Conservation (phyloP, 1,140 invertebrate species). For the Leptinotarsa defecta region DNA sequence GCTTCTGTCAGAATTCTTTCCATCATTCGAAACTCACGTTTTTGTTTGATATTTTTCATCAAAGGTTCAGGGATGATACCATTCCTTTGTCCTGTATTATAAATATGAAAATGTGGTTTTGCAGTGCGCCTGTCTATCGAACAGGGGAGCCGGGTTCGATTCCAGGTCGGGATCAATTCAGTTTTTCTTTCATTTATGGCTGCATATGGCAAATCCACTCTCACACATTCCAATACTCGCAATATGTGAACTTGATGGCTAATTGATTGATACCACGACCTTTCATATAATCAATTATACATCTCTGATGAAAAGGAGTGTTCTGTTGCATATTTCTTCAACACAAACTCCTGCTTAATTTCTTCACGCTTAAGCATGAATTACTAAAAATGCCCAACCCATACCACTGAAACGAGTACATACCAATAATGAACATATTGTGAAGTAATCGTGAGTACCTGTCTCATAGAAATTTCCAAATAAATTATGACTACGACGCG, state of each 20-base stretch:
- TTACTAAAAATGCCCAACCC: not conserved
- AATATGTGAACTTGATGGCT: not conserved
- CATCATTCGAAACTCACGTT: too few species aligned
- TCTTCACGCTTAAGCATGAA: not conserved
- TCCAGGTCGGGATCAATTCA: too few species aligned
- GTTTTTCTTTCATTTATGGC: too few species aligned
- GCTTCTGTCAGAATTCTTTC: too few species aligned
- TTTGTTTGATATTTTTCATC: too few species aligned
- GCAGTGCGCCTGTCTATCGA: too few species aligned
- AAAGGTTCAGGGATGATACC: too few species aligned
- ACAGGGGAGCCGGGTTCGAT: too few species aligned
- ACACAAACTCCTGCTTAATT: not conserved
- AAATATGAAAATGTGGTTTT: too few species aligned
- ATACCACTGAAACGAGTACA: conserved; percentile 1
- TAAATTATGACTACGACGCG: conserved; percentile 23
- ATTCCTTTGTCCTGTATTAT: too few species aligned
- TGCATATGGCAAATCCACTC: too few species aligned
- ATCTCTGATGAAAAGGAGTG: not conserved
- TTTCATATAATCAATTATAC: not conserved
- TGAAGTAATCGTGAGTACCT: conserved; percentile 31
- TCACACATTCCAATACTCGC: too few species aligned
- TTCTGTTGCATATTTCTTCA: not conserved
- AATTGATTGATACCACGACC: not conserved
- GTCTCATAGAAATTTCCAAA: conserved; percentile 30
- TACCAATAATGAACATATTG: conserved; percentile 28